Evolutionary conservation across 2,113 vertebrate genomes (phyloP), one percentile per base, ranked within the genome.

Genomic region (zebrafish (Danio rerio)): DNA sequence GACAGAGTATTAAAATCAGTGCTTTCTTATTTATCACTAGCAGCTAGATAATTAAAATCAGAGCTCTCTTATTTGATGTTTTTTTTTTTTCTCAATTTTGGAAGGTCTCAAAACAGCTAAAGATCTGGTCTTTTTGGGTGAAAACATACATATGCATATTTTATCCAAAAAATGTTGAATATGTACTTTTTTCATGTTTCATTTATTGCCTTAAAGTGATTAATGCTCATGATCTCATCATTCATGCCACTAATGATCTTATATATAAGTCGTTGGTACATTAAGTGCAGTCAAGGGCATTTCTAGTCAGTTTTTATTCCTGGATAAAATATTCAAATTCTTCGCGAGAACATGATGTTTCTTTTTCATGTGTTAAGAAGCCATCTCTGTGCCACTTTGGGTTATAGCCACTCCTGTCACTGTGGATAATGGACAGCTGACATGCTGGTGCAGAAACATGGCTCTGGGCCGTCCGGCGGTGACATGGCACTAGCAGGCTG

Each of bases 301-400:
- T 16, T 20, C 45, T 55, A 52, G 16, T 31, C 6, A 18, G 5
- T 47, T 20, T 50, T 4, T 53, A 43, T 85, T 75, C 45, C 59
- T 18, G 20, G 15, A 78, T 83, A 7, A 84, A 84, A 63, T 80
- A 76, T 87, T 80, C 3, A 63, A 47, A 47, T 47, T 78, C 56
- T 53, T 40, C 13, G 77, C 11, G 31, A 75, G 65, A 78, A 70
- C 70, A 49, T 80, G 72, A 42, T 50, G 18, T 62, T 81, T 72
- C 75, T 76, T 40, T 74, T 74, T 82, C 49, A 71, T 73, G 68
- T 45, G 59, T 52, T 66, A 77, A 62, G 52, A 73, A 68, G 49
- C 52, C 68, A 40, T 85, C 80, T 81, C 31, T 13, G 31, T 80
- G 79, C 83, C 81, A 84, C 40, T 71, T 61, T 75, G 78, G 61